phyloP scores from a whole-genome alignment of 1,140 invertebrate species.

The Halictus rubicundus region DNA sequence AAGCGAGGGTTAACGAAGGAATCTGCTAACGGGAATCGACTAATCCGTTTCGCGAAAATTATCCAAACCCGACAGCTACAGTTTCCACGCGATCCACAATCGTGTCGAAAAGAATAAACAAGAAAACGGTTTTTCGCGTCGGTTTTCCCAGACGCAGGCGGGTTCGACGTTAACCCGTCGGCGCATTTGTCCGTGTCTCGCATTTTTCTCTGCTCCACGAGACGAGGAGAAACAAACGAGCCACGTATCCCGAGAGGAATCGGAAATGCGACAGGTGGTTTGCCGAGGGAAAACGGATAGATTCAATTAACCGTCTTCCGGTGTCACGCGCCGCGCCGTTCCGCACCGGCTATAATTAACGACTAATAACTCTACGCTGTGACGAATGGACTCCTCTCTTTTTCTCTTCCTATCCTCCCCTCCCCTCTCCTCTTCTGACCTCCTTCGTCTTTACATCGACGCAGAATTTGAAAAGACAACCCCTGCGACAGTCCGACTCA shows the following conservation, averaged over 20 bases:
- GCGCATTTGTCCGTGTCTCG: not conserved
- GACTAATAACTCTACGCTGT: constrained; percentile 41
- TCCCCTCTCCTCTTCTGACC: no score
- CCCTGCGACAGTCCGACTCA: no score
- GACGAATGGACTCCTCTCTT: not conserved
- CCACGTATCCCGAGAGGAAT: constrained; percentile 21
- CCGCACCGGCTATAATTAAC: constrained; percentile 53
- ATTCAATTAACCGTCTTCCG: constrained; percentile 47
- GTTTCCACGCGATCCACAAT: no score
- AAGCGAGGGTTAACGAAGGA: no score
- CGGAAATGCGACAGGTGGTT: constrained; percentile 43
- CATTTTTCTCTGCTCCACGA: not conserved
- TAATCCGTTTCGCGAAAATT: no score
- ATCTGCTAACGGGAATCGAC: no score
- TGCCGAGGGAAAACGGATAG: constrained; percentile 25
- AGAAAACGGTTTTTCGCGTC: no score
- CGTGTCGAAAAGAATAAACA: no score
- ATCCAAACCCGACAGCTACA: no score
- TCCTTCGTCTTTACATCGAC: no score
- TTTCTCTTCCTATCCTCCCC: no score
- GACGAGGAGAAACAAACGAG: not conserved
- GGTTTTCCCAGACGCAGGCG: not conserved
- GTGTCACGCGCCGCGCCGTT: constrained; percentile 55
- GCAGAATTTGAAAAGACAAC: no score
- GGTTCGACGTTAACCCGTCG: not conserved